phyloP scores from a whole-genome alignment of 2,888 invertebrate species.

The Apomyelois bistriatella region DNA sequence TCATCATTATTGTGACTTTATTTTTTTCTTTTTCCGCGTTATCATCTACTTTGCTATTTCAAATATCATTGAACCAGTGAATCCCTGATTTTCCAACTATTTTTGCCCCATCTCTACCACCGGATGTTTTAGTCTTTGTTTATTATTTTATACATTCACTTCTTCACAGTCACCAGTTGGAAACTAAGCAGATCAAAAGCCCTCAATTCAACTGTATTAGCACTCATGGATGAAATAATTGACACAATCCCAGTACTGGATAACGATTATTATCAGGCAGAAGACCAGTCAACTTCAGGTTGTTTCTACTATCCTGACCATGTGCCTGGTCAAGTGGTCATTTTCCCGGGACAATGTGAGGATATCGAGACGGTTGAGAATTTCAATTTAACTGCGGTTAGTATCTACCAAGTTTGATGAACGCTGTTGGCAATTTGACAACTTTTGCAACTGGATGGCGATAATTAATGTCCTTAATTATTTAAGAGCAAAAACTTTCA shows the following conservation, averaged over 20 bases:
- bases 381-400: conserved; percentile 40
- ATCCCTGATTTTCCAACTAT: no score
- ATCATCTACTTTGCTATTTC: no score
- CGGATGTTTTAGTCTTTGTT: no score
- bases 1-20: background rate
- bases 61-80: no score
- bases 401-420: background rate
- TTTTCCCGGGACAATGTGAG: conserved; percentile 56
- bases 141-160: background rate
- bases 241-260: conserved; percentile 39
- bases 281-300: conserved; percentile 41
- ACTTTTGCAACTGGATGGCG: no score
- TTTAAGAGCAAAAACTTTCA: no score
- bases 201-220: conserved; percentile 28
- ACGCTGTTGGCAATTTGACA: background rate
- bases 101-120: no score
- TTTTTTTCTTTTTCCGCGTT: no score
- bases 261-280: conserved; percentile 34
- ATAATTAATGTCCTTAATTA: no score
- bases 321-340: conserved; percentile 40
- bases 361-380: conserved; percentile 34
- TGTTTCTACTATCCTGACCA: conserved; percentile 63
- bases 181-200: conserved; percentile 52
- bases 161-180: conserved; percentile 50
- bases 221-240: conserved; percentile 37